Percentiles rank a stretch among this genome's conserved stretches.
Conservation (phyloP, 2,113 vertebrate genomes). For the Lepus europaeus region DNA sequence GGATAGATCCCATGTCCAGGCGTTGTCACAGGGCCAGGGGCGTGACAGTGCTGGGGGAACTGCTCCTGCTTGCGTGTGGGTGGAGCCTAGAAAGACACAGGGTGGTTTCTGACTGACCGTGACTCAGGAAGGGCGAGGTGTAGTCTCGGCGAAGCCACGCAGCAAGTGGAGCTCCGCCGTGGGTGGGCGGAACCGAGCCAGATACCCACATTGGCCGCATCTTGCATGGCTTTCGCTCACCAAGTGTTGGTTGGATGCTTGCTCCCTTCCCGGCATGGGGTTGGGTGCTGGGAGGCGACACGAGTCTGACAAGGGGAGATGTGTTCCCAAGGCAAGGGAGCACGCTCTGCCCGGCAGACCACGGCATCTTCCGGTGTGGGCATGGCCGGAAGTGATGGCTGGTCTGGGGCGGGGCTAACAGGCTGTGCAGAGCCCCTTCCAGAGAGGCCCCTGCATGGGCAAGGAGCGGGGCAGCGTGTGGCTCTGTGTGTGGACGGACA, state of each 20-base stretch:
- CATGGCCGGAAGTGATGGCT: not conserved
- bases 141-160: fast-evolving
- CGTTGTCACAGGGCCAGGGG: too few species aligned
- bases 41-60: fast-evolving
- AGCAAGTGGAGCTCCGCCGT: fast-evolving
- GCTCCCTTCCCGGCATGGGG: fast-evolving
- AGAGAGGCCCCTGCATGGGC: fast-evolving
- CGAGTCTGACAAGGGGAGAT: fast-evolving
- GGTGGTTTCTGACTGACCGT: not conserved
- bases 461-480: fast-evolving
- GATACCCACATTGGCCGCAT: not conserved
- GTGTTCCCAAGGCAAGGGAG: fast-evolving
- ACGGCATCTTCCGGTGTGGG: too few species aligned
- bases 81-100: not conserved
- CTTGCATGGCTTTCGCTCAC: fast-evolving
- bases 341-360: fast-evolving
- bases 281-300: not conserved
- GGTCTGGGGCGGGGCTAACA: fast-evolving
- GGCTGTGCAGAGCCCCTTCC: fast-evolving
- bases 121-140: fast-evolving
- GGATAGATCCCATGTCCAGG: not conserved
- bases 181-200: not conserved
- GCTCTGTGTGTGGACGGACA: fast-evolving
- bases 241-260: fast-evolving
- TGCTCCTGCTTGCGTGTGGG: too few species aligned